Evolutionary conservation across 2,797 vertebrate genomes (phyloP), one percentile per base, ranked within the genome.

Genomic region (Microctenopoma lineatum): DNA sequence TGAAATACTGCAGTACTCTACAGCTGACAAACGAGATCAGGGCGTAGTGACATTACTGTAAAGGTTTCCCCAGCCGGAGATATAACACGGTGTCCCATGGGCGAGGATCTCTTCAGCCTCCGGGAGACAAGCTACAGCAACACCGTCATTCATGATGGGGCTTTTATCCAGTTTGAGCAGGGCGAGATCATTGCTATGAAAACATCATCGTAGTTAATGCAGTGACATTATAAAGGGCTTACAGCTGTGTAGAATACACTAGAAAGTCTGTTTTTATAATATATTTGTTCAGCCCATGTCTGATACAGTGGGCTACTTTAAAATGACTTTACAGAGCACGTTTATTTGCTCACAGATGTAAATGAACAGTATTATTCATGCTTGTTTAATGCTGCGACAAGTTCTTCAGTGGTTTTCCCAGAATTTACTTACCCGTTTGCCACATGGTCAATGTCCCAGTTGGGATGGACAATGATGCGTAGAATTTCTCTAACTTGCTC

Each of bases 61-160:
- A 65, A 96, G 93, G 18, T 93, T 92, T 2, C 95, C 95, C 95
- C 95, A 95, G 84, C 95, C 95, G 0, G 81, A 92, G 88, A 95
- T 89, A 81, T 88, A 95, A 62, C 95, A 96, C 0, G 84, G 72
- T 0, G 82, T 52, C 5, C 75, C 80, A 0, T 95, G 90, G 54
- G 85, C 27, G 25, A 88, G 82, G 69, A 93, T 75, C 8, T 92
- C 81, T 1, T 59, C 92, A 0, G 89, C 78, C 0, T 88, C 73
- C 2, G 95, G 95, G 5, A 96, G 85, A 70, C 88, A 92, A 36
- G 92, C 94, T 0, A 78, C 53, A 41, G 92, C 71, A 11, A 96
- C 84, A 0, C 61, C 66, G 32, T 92, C 89, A 7, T 48, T 92
- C 72, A 95, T 86, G 18, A 89, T 45, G 5, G 94, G 92, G 0